Base-by-base conservation (phyloP, 2,113 vertebrate species). In the Pseudorhombus dupliciocellatus region DNA sequence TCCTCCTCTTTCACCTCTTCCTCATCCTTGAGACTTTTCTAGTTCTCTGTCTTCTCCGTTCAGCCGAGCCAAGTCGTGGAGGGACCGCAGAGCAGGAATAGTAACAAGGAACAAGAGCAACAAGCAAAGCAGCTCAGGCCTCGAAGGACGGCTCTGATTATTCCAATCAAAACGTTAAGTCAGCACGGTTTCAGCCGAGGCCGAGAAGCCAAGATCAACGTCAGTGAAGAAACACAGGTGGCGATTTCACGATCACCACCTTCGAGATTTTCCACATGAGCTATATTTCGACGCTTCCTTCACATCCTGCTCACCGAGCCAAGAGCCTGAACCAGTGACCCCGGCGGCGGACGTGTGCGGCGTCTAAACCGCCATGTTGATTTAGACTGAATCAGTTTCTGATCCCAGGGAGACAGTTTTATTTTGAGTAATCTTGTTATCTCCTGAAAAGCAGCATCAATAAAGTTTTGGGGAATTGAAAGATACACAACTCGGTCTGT, bases 131-230 rank as follows among this genome's bases (percentile, higher is more conserved):
- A 76, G 54, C 72, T 16, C 8, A 11, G 40, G 70, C 71, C 70
- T 44, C 4, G 46, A 60, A 34, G 67, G 61, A 75, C 68, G 64
- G 53, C 37, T 44, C 64, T 66, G 85, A 85, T 87, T 83, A 80
- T 84, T 88, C 75, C 81, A 82, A 84, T 87, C 79, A 84, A 80
- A 86, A 87, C 12, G 67, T 80, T 25, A 26, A 84, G 82, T 88
- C 90, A 84, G 87, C 84, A 69, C 31, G 22, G 51, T 66, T 69
- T 61, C 55, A 75, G 73, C 81, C 56, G 50, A 84, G 61, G 51
- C 48, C 60, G 30, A 59, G 64, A 67, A 75, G 87, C 76, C 86
- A 83, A 85, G 66, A 83, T 78, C 78, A 83, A 85, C 70, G n/a
- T 51, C 24, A 15, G 61, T 80, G 77, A 86, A 83, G 80, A 77